Percentiles rank a stretch among this genome's conserved stretches.
Conservation (phyloP, 2,797 vertebrate genomes). For the Tokudaia tokunoshimensis region DNA sequence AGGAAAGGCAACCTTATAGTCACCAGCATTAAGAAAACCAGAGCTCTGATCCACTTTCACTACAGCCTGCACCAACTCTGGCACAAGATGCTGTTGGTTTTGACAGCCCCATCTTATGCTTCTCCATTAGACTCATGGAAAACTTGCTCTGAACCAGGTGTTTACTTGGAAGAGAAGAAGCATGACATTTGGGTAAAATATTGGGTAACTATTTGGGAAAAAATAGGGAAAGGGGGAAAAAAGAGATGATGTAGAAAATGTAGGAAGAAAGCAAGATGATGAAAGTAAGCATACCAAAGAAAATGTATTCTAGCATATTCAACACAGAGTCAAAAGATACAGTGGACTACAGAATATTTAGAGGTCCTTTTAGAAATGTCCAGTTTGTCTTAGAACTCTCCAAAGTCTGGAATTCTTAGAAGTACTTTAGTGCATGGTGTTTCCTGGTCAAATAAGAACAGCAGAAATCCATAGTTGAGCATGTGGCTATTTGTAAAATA, state of each 20-base stretch:
- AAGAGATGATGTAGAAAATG: neutral
- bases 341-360: neutral
- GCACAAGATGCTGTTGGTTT: neutral
- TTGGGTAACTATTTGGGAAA: neutral
- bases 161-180: constrained; percentile 32
- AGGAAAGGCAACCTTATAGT: neutral
- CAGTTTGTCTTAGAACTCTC: constrained; percentile 9
- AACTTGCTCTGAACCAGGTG: neutral
- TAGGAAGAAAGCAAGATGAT: constrained; percentile 3
- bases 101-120: neutral
- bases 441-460: constrained; percentile 43
- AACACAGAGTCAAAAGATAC: neutral
- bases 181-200: neutral
- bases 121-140: neutral
- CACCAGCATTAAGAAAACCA: neutral
- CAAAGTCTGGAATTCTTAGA: neutral
- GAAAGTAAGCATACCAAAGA: neutral
- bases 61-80: neutral
- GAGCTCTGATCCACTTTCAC: neutral
- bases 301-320: constrained; percentile 15
- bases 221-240: neutral
- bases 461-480: neutral
- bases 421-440: neutral
- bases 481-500: neutral
- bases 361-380: neutral